These are phyloP conservation scores for Eremobia ochroleuca DNA, from an alignment of 2,888 invertebrate species.

Conservation along the genomic window DNA sequence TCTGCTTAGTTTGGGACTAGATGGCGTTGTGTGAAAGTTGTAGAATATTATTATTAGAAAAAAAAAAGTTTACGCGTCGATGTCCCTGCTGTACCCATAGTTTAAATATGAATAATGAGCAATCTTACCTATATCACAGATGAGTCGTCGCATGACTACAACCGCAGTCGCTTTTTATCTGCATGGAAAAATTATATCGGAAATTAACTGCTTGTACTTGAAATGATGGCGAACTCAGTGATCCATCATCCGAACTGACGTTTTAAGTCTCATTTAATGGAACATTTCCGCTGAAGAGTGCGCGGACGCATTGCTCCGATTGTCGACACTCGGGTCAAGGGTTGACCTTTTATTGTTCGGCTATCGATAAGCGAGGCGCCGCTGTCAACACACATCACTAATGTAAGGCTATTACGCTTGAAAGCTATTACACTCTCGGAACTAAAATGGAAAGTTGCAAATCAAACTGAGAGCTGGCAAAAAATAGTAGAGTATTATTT, in stretches of 20 bases:
- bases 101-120: slow-evolving; percentile 10
- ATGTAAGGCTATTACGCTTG: slow-evolving; percentile 54
- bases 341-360: slow-evolving; percentile 81
- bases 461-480: slow-evolving; percentile 38
- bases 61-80: not conserved
- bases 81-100: not conserved
- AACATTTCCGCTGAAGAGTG: slow-evolving; percentile 76
- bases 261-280: slow-evolving; percentile 78
- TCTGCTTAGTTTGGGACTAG: too few species aligned
- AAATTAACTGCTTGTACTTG: slow-evolving; percentile 71
- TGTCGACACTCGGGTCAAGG: slow-evolving; percentile 77
- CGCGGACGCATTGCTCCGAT: slow-evolving; percentile 77
- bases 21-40: too few species aligned
- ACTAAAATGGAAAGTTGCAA: slow-evolving; percentile 63
- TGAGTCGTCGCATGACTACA: slow-evolving; percentile 52
- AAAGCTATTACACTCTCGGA: slow-evolving; percentile 52
- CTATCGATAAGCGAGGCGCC: slow-evolving; percentile 82
- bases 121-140: slow-evolving; percentile 48
- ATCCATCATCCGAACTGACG: slow-evolving; percentile 76
- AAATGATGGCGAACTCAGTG: slow-evolving; percentile 68
- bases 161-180: slow-evolving; percentile 63
- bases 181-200: slow-evolving; percentile 67
- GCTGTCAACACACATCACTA: slow-evolving; percentile 71
- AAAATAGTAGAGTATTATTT: slow-evolving; percentile 1
- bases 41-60: too few species aligned